Evolutionary conservation across 2,113 vertebrate species (phyloP), one percentile per base, ranked within the genome.

Genomic region (Cathartes aura): DNA sequence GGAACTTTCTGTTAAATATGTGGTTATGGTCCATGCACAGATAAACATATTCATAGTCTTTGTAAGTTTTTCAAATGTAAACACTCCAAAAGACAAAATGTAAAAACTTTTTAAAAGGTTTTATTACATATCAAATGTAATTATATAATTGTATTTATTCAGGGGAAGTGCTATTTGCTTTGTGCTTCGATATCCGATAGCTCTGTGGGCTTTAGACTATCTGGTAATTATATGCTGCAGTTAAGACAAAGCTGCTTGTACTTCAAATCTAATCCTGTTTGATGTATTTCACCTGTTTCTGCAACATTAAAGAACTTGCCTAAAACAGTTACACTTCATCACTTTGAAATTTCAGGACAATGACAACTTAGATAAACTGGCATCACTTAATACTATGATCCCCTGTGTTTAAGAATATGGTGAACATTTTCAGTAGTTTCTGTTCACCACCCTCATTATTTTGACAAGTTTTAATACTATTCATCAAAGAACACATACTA

Each of bases 61-160:
- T 78, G 19, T 36, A 67, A 87, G 9, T 47, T 87, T 80, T 52
- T 83, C 10, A 86, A 83, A 71, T 70, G 12, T 55, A 89, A 95
- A 75, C 14, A 56, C 15, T 45, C 18, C 36, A 45, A 81, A 75
- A 70, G 20, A 78, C 3, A 81, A 88, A 89, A 78, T 27, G 4
- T 29, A 48, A 80, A 94, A 86, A 81, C 15, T 30, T 78, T 75
- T 19, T 42, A 34, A 90, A 88, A 96, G 6, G 12, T 76, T 88
- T 81, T 66, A 78, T 82, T 91, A 62, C 21, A 42, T 67, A 43
- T 79, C 53, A 75, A 85, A 86, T 55, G 11, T 76, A 98, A 97
- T 97, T 93, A 92, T 70, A 73, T 90, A 82, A 91, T 96, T 98
- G 55, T 45, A 85, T 98, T 98, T 97, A 91, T 79, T 93, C 60